phyloP scores from a whole-genome alignment of 1,140 invertebrate species.

The Camponotus floridanus region DNA sequence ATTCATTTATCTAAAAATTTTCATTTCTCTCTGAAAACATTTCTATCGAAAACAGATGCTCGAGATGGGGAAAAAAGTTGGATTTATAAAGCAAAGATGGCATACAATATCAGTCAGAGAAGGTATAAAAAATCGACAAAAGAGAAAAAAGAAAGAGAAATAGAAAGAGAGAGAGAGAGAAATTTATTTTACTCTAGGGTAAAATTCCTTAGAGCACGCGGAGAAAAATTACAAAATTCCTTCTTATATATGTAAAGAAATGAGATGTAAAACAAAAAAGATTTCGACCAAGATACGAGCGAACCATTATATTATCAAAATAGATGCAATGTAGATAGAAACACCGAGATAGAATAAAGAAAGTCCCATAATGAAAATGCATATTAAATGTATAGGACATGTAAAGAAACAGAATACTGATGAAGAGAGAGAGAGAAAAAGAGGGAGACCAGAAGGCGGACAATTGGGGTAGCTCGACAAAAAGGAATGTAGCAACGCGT shows the following conservation, averaged over 20 bases:
- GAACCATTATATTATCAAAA: background rate
- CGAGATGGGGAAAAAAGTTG: background rate
- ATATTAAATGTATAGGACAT: background rate
- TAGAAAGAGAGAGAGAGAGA: background rate
- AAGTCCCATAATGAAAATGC: background rate
- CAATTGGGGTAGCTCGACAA: conserved; percentile 33
- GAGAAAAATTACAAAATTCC: conserved; percentile 31
- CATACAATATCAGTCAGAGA: background rate
- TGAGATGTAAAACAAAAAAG: background rate
- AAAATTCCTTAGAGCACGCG: background rate
- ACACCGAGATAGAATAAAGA: background rate
- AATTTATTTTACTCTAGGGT: conserved; percentile 45
- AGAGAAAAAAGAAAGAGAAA: conserved; percentile 57
- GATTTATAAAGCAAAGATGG: conserved; percentile 32
- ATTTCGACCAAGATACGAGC: background rate
- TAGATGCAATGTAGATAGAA: background rate
- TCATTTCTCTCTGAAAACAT: background rate
- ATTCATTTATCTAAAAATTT: background rate
- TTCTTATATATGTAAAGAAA: background rate
- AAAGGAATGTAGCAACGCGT: conserved; percentile 1
- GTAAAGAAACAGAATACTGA: background rate
- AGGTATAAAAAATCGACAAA: conserved; percentile 48
- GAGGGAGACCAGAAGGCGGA: background rate
- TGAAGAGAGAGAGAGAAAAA: conserved; percentile 1
- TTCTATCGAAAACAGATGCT: conserved; percentile 23